phyloP scores from a whole-genome alignment of 2,113 vertebrate species.

The Recurvirostra avosetta region DNA sequence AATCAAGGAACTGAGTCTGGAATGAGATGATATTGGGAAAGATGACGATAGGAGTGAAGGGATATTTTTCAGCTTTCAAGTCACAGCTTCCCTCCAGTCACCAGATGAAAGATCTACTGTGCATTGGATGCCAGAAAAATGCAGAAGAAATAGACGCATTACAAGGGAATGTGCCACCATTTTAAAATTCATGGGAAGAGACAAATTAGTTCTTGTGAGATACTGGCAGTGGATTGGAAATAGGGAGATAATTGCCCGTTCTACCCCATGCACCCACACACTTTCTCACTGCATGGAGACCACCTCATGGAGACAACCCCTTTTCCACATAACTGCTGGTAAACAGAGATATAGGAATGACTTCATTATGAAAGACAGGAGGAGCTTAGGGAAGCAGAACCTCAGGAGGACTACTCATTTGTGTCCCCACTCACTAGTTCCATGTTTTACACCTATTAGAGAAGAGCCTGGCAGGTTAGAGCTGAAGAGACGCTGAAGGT shows the following conservation, averaged over 20 bases:
- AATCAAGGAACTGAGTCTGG: not conserved
- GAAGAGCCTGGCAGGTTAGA: not conserved
- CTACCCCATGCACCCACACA: not conserved
- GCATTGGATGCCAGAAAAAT: not conserved
- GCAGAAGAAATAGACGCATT: not conserved
- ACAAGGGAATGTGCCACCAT: not conserved
- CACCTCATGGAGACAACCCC: not conserved
- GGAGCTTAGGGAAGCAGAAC: not conserved
- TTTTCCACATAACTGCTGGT: not conserved
- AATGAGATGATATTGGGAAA: not conserved
- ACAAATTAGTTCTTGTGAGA: not conserved
- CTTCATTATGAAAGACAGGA: not conserved
- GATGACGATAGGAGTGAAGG: not conserved
- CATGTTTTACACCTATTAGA: not conserved
- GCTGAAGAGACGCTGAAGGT: not conserved
- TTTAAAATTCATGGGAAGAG: not conserved
- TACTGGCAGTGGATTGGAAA: not conserved
- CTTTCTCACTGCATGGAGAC: not conserved
- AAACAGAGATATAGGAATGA: not conserved
- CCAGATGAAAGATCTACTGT: not conserved
- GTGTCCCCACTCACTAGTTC: not conserved
- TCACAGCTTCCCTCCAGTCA: not conserved
- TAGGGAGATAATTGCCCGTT: not conserved
- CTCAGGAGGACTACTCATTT: not conserved
- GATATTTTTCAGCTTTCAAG: not conserved